Percentiles rank a stretch among this genome's conserved stretches.
Evolutionary conservation across 2,113 vertebrate genomes (phyloP).

Genomic region (Pholis gunnellus): DNA sequence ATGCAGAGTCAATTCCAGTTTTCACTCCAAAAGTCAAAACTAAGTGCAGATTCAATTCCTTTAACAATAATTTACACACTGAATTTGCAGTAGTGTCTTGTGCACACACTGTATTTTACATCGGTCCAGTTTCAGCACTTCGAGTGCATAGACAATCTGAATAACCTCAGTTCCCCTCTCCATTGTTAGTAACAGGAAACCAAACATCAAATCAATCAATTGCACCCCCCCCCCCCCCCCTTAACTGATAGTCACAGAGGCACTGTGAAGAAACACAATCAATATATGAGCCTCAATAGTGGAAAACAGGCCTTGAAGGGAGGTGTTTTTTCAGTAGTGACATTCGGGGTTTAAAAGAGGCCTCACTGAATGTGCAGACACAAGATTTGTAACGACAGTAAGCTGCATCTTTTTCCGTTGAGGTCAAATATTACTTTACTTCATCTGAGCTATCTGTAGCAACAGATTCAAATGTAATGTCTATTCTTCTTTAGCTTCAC

Average conservation of each 20-base stretch:
- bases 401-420: neutral
- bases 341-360: slow-evolving; percentile 12
- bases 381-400: neutral
- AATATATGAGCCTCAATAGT: slow-evolving; percentile 25
- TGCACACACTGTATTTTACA: neutral
- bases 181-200: slow-evolving; percentile 9
- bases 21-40: neutral
- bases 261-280: slow-evolving; percentile 59
- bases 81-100: neutral
- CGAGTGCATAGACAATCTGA: slow-evolving; percentile 45
- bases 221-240: neutral
- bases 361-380: neutral
- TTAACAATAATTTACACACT: neutral
- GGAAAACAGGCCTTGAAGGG: neutral
- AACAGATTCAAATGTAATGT: neutral
- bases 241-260: slow-evolving; percentile 38
- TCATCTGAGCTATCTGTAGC: neutral
- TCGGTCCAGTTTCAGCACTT: neutral
- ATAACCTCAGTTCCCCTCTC: slow-evolving; percentile 26
- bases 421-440: neutral
- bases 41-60: slow-evolving; percentile 4
- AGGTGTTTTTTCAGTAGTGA: slow-evolving; percentile 1
- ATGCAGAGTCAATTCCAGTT: slow-evolving; percentile 1
- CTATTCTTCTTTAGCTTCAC: neutral
- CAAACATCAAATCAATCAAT: slow-evolving; percentile 25